Percentiles rank a stretch among this genome's conserved stretches.
Conservation (phyloP, 2,888 invertebrate species). For the Metopia argyrocephala region DNA sequence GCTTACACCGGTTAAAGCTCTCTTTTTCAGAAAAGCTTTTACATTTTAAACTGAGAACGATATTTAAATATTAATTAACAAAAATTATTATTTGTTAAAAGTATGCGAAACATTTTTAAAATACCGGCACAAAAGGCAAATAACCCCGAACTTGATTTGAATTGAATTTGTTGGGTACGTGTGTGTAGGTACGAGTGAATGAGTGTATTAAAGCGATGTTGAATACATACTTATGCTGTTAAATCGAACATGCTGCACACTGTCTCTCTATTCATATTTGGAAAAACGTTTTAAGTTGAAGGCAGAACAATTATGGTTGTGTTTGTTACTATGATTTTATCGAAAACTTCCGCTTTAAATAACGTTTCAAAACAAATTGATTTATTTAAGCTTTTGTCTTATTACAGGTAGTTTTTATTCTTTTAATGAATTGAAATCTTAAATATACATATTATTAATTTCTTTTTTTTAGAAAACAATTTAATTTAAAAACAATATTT, state of each 20-base stretch:
- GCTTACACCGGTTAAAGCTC: slow-evolving; percentile 23
- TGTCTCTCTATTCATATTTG: background rate
- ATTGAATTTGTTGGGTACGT: background rate
- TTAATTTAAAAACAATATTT: too few species aligned
- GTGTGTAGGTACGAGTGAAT: background rate
- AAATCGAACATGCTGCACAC: background rate
- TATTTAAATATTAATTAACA: slow-evolving; percentile 8
- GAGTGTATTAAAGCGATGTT: background rate
- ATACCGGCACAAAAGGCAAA: slow-evolving; percentile 13
- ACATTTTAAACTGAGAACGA: background rate
- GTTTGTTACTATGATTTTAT: slow-evolving; percentile 19
- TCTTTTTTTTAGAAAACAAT: too few species aligned
- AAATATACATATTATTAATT: too few species aligned
- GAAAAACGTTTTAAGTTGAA: slow-evolving; percentile 23
- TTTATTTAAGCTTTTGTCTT: background rate
- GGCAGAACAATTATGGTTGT: slow-evolving; percentile 10
- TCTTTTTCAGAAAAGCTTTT: background rate
- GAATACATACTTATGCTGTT: too few species aligned
- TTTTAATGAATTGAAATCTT: background rate
- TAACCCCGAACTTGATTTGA: slow-evolving; percentile 30
- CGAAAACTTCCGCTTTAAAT: slow-evolving; percentile 39
- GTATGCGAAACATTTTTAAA: background rate
- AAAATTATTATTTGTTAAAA: background rate
- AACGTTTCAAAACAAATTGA: background rate
- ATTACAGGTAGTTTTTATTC: too few species aligned